These are phyloP conservation scores for Sitobion miscanthi DNA, from an alignment of 1,140 invertebrate genomes.

Conservation along the genomic window DNA sequence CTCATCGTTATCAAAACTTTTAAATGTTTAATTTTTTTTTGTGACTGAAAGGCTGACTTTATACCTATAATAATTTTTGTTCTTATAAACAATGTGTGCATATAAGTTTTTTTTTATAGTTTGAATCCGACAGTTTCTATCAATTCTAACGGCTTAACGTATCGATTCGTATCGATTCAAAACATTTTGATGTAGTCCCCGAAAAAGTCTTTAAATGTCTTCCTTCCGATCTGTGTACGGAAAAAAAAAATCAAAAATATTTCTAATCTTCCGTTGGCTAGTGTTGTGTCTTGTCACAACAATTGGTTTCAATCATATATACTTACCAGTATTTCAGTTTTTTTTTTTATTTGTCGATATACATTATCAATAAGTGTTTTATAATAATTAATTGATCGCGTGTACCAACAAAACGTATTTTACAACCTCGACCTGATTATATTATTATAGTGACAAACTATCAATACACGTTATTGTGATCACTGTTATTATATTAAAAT, in stretches of 20 bases:
- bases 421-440: not conserved
- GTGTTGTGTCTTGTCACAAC: not conserved
- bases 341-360: not conserved
- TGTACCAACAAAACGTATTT: not conserved
- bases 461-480: not conserved
- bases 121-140: not conserved
- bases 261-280: not conserved
- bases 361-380: not conserved
- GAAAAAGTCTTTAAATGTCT: not conserved
- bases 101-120: not conserved
- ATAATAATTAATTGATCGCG: not conserved
- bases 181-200: not conserved
- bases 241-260: not conserved
- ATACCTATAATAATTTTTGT: not conserved
- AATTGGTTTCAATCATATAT: not conserved
- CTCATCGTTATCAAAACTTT: not conserved
- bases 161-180: not conserved
- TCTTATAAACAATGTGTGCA: not conserved
- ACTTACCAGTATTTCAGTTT: not conserved
- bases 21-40: not conserved
- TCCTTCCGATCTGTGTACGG: not conserved
- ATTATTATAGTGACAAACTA: not conserved
- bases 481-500: not conserved
- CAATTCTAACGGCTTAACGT: not conserved
- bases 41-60: slow-evolving; percentile 1